These are phyloP conservation scores for Chaetophractus vellerosus DNA, from an alignment of 2,797 vertebrate genomes.

Conservation along the genomic window DNA sequence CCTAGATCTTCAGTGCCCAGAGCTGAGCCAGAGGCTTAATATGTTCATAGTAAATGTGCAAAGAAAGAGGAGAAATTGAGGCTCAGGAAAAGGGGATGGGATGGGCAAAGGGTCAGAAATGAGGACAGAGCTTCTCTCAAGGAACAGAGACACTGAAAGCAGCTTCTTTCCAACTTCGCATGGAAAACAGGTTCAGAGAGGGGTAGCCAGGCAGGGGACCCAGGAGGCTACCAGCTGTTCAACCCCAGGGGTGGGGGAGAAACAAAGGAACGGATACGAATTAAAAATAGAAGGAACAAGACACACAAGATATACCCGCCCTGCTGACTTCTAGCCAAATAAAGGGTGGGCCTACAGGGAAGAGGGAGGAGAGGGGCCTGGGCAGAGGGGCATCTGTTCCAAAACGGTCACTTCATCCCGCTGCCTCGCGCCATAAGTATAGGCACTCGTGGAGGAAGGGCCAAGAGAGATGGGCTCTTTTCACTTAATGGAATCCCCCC, in stretches of 20 bases:
- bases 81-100: neutral
- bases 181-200: neutral
- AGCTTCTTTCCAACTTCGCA: neutral
- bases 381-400: neutral
- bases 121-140: neutral
- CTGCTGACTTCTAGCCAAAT: slow-evolving; percentile 54
- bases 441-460: neutral
- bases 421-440: neutral
- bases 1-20: neutral
- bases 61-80: slow-evolving; percentile 52
- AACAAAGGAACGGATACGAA: slow-evolving; percentile 69
- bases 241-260: slow-evolving; percentile 51
- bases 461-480: neutral
- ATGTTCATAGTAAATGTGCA: neutral
- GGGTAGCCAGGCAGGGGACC: slow-evolving; percentile 17
- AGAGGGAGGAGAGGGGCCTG: neutral
- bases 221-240: slow-evolving; percentile 73
- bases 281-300: slow-evolving; percentile 78
- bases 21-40: neutral
- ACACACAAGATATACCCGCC: slow-evolving; percentile 39
- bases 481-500: neutral
- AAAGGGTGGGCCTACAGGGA: neutral
- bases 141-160: neutral
- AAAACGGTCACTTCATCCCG: neutral
- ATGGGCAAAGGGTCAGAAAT: neutral